Evolutionary conservation across 2,113 vertebrate species (phyloP).

Genomic region (Hepsetus odoe): DNA sequence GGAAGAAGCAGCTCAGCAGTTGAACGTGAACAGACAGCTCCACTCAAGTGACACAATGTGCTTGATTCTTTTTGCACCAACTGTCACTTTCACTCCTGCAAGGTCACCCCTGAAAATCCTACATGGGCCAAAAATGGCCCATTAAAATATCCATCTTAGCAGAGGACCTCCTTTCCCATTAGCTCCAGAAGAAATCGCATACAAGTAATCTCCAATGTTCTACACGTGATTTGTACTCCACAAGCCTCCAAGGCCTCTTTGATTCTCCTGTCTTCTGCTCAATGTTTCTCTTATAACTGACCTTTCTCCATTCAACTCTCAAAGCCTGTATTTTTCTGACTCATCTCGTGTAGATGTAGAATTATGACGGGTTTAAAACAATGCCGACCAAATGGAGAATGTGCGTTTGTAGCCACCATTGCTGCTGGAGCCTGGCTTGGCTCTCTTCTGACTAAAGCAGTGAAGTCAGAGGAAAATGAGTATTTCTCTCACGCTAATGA

Average conservation of each 20-base stretch:
- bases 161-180: neutral
- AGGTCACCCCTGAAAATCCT: neutral
- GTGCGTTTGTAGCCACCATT: neutral
- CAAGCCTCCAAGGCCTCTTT: neutral
- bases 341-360: neutral
- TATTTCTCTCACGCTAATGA: constrained; percentile 2
- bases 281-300: constrained; percentile 1
- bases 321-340: neutral
- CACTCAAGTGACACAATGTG: neutral
- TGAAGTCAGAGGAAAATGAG: neutral
- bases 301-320: neutral
- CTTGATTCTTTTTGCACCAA: too few relatives aligned
- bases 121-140: too few relatives aligned
- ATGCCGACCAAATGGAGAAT: neutral
- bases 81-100: too few relatives aligned
- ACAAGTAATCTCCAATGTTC: neutral
- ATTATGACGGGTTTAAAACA: neutral
- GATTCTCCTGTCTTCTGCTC: neutral
- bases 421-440: neutral
- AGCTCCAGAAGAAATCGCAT: neutral
- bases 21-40: neutral
- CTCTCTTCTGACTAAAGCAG: neutral
- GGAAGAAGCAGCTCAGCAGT: neutral
- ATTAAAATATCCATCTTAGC: neutral
- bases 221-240: neutral